Base-by-base conservation (phyloP, 2,888 invertebrate genomes). In the Caenorhabditis imperialis region DNA sequence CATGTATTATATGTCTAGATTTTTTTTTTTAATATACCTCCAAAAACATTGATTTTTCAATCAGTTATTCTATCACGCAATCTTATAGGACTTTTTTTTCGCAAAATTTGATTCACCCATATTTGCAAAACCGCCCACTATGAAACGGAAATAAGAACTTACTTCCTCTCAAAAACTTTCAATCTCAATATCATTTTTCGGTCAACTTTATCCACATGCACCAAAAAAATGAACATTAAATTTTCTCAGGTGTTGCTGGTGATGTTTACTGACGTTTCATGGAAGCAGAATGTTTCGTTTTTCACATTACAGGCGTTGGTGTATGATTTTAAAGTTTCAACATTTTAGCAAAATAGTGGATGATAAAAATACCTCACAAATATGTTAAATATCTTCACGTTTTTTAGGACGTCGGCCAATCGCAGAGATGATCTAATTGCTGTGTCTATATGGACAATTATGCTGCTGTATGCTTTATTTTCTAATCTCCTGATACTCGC, bases 341-440 rank as follows among this genome's bases (percentile, higher is more conserved):
- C n/a, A n/a, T n/a, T n/a, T n/a, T 30, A 7, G 7, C 30, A 30
- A 30, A 30, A 30, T 7, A 30, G 10, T 30, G 10, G 10, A 30
- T 30, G 10, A 10, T 7, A 6, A 30, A 30, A 30, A 7, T 30
- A 30, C 10, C 10, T 7, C 7, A 30, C 8, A 45, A 42, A 70
- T 44, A 8, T 20, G 12, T 6, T 20, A 3, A 23, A 5, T 18
- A 8, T 23, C 45, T 25, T 5, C 25, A 8, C 30, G 6, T 30
- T 42, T 74, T 81, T 63, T 48, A 84, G 85, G 37, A 65, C 82
- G 16, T 71, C 70, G n/a, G 77, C 73, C 8, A 77, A 79, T 30
- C 65, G 83, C 10, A 48, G 84, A 23, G 85, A 86, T 63, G 86
- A 86, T 62, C 40, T 85, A 12, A 81, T 85, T 23, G 86, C 81